Evolutionary conservation across 1,140 invertebrate genomes (phyloP), one percentile per base, ranked within the genome.

Genomic region (Lepidurus packardi): DNA sequence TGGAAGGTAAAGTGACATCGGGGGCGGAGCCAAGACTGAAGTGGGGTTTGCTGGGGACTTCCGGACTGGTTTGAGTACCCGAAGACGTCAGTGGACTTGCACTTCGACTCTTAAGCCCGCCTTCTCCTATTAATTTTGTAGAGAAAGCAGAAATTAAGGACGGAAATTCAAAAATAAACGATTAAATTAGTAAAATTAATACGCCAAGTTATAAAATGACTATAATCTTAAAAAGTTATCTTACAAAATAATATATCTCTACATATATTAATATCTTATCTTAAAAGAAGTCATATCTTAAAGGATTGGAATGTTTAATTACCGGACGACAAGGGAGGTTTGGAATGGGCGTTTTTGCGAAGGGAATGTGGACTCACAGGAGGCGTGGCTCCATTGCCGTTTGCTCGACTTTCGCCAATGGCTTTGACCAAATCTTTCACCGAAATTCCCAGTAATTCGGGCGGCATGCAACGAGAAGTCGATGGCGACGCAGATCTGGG

Each of bases 361-460:
- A n/a, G 79, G 43, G 78, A 41, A n/a, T 78, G 84, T n/a, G 91
- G 91, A n/a, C 91, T 91, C 65, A 90, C 90, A 53, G 92, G 91
- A 47, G 92, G 92, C 11, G 88, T 88, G 0, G 89, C 88, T 24
- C 91, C 91, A 84, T 93, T 94, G 34, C 91, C 92, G 85, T 93
- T 94, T 9, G 89, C 89, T 80, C 91, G 84, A 81, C 89, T 91
- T 82, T 93, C 92, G 24, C 92, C 91, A 84, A 94, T 91, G 1
- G 90, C 92, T 82, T 92, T 91, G 3, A 94, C 92, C 65, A 94
- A 83, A 78, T 93, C 93, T 78, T 92, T 91, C 1, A 93, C 92
- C 1, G 92, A 93, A 5, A 93, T 91, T 1, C 91, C 91, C 16
- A 90, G 89, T 73, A 92, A 87, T 82, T 92, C 91, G 7, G 87